Evolutionary conservation across 2,888 invertebrate species (phyloP).

Genomic region (Drosophila vallismaia): DNA sequence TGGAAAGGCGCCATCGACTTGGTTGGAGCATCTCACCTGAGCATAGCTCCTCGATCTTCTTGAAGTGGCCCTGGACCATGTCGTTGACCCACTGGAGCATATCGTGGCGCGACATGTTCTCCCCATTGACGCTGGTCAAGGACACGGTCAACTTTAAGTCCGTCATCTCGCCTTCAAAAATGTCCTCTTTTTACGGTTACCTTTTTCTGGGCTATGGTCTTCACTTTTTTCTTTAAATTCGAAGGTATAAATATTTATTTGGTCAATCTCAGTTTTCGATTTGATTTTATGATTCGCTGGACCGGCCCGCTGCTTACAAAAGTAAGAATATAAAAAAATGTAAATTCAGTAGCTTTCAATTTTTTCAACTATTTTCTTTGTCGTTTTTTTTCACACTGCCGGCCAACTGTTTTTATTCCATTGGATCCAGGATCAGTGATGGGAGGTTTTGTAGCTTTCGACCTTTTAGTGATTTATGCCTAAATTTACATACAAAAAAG

Average conservation of each 20-base stretch:
- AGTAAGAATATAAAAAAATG: not conserved
- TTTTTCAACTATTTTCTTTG: not conserved
- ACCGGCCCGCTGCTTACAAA: conserved; percentile 12
- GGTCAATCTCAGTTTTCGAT: not conserved
- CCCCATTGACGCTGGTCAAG: conserved; percentile 84
- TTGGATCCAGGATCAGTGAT: conserved; percentile 30
- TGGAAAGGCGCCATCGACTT: not conserved
- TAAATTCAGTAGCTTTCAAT: not conserved
- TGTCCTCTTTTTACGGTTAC: conserved; percentile 29
- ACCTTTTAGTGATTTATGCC: too few relatives aligned
- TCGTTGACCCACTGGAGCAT: conserved; percentile 99
- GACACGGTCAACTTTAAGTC: conserved; percentile 69
- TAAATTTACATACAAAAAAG: too few relatives aligned
- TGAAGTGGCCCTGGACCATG: conserved; percentile 94
- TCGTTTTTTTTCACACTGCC: not conserved
- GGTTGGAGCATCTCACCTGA: conserved; percentile 85
- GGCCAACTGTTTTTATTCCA: conserved; percentile 4
- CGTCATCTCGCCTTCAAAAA: conserved; percentile 35
- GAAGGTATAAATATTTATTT: not conserved
- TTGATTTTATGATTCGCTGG: conserved; percentile 7
- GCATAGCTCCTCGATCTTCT: conserved; percentile 98
- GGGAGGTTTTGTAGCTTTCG: conserved; percentile 3
- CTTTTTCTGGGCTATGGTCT: not conserved
- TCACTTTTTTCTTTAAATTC: not conserved
- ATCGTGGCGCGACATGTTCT: conserved; percentile 98